phyloP scores from a whole-genome alignment of 2,113 vertebrate species.

The Cyphomyrus plagiostoma region DNA sequence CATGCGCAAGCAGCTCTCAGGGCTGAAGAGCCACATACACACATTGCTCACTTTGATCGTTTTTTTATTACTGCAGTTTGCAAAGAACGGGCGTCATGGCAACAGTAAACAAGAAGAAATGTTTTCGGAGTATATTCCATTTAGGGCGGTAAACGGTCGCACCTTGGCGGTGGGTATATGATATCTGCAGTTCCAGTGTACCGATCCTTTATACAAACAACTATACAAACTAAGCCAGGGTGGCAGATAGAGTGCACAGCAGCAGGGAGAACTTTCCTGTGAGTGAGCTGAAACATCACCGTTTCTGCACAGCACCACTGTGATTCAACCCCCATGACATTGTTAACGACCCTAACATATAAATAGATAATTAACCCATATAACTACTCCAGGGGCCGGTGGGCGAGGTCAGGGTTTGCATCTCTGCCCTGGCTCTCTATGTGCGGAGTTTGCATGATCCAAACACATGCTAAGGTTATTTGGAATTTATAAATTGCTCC shows the following conservation, averaged over 20 bases:
- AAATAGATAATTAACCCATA: not conserved
- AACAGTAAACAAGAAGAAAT: not conserved
- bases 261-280: not conserved
- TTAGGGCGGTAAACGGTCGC: not conserved
- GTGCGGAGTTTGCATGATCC: not conserved
- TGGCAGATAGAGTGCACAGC: not conserved
- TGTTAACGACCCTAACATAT: not conserved
- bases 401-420: not conserved
- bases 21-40: not conserved
- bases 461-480: not conserved
- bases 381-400: not conserved
- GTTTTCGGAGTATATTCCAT: not conserved
- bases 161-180: not conserved
- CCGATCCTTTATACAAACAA: not conserved
- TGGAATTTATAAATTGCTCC: not conserved
- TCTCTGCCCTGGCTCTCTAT: not conserved
- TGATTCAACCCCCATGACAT: not conserved
- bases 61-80: not conserved
- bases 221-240: not conserved
- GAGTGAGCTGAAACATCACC: not conserved
- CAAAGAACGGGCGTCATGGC: not conserved
- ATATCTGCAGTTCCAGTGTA: not conserved
- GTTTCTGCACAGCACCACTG: not conserved
- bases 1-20: not conserved
- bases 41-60: not conserved